Base-by-base conservation (phyloP, 2,113 vertebrate species). In the Anthoscopus minutus region DNA sequence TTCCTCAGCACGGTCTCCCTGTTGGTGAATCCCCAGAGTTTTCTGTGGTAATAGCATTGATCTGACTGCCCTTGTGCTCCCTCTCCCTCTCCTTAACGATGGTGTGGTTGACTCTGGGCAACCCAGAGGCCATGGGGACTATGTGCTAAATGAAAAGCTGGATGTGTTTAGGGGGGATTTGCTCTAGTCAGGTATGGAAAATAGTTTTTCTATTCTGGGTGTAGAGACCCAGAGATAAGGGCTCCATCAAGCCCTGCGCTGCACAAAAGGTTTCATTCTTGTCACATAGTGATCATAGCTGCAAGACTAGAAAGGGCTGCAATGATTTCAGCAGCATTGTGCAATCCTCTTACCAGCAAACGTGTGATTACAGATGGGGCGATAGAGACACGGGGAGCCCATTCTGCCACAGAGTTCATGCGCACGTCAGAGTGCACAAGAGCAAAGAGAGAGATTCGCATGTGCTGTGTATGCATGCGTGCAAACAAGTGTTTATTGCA, bases 251-350 rank as follows among this genome's bases (percentile, higher is more conserved):
- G 62, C 76, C 64, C 70, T 56, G 40, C 11, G 76, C 54, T 27
- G 78, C 91, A 93, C 94, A 92, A 73, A 96, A 85, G 94, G 79
- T 90, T 96, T 96, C 69, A 96, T 96, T 96, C 95, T 86, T 17
- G 0, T 97, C 96, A 96, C 89, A 78, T 88, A 93, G 65, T 10
- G 56, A 80, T 77, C 7, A 4, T 58, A 88, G 70, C 95, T 88
- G 89, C 72, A 88, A 60, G 88, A 62, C 94, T 80, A 85, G 77
- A 74, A 94, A 93, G 44, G 90, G 77, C 84, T 11, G 7, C 91
- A 93, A 25, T 51, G 70, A 86, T 79, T 94, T 88, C 82, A 89
- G 90, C 81, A 89, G 85, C 42, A 9, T 65, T 81, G 84, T 94
- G 89, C 94, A 93, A 50, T 76, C 67, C 89, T 79, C 67, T 76